Conservation (phyloP, 1,140 invertebrate genomes). For the Zaprionus gabonicus region DNA sequence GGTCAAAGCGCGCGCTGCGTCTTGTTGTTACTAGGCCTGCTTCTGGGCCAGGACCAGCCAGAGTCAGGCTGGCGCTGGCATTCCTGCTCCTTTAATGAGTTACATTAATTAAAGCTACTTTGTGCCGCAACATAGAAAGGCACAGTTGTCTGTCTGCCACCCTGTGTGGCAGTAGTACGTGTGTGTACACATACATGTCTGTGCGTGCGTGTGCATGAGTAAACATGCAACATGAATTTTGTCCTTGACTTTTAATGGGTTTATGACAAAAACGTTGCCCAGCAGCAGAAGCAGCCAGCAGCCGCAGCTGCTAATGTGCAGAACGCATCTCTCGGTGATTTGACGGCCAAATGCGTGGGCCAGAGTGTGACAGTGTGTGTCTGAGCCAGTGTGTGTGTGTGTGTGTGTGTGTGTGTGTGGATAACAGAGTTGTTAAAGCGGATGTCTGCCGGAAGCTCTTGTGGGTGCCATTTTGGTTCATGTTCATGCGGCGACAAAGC, state of each 20-base stretch:
- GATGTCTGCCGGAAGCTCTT: slow-evolving; percentile 78
- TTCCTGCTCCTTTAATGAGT: slow-evolving; percentile 71
- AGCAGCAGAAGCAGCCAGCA: background rate
- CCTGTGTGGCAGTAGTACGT: background rate
- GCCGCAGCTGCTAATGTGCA: slow-evolving; percentile 62
- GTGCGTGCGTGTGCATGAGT: slow-evolving; percentile 52
- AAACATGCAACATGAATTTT: slow-evolving; percentile 81
- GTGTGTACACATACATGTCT: slow-evolving; percentile 10
- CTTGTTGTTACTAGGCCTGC: slow-evolving; percentile 38
- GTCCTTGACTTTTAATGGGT: slow-evolving; percentile 83
- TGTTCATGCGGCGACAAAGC: slow-evolving; percentile 63
- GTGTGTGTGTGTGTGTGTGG: slow-evolving; percentile 43
- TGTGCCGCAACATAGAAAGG: slow-evolving; percentile 7
- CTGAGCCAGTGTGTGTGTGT: slow-evolving; percentile 1
- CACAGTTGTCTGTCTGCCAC: slow-evolving; percentile 29
- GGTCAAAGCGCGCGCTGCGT: slow-evolving; percentile 70
- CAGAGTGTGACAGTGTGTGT: slow-evolving; percentile 16
- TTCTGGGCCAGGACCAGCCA: background rate
- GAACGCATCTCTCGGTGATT: slow-evolving; percentile 46
- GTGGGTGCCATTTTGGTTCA: slow-evolving; percentile 80
- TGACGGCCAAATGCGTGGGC: slow-evolving; percentile 8
- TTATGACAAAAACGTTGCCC: slow-evolving; percentile 74
- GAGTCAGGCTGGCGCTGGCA: slow-evolving; percentile 48
- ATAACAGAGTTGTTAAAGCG: slow-evolving; percentile 79
- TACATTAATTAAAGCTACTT: slow-evolving; percentile 83